Percentiles rank a stretch among this genome's conserved stretches.
Conservation (phyloP, 2,113 vertebrate genomes). For the Siniperca knerii region DNA sequence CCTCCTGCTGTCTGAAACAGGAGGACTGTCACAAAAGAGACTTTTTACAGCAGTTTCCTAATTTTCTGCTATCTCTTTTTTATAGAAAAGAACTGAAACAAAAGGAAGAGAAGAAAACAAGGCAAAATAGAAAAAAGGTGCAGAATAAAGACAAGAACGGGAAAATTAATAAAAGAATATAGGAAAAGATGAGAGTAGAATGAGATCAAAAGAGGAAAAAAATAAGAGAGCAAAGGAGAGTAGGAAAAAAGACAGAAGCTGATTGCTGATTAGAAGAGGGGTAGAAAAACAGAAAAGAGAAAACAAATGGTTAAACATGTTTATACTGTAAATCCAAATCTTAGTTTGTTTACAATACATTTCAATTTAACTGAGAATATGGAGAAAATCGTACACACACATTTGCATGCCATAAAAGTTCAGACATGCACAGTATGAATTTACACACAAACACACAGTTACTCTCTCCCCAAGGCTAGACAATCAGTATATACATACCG, state of each 20-base stretch:
- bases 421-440: not conserved
- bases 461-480: not conserved
- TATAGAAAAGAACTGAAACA: not conserved
- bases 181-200: not conserved
- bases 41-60: not conserved
- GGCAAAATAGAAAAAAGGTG: not conserved
- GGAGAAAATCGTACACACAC: not conserved
- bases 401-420: slow-evolving; percentile 6
- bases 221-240: not conserved
- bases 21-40: not conserved
- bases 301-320: not conserved
- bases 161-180: not conserved
- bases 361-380: not conserved
- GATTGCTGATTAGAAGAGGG: not conserved
- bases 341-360: not conserved
- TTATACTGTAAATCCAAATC: not conserved
- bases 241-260: not conserved
- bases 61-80: not conserved
- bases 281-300: not conserved
- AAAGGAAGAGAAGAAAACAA: not conserved
- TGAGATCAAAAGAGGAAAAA: not conserved
- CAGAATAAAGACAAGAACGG: not conserved
- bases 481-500: too few relatives aligned
- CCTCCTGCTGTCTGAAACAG: not conserved
- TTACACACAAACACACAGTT: not conserved